Conservation (phyloP, 2,888 invertebrate genomes). For the Microctonus hyperodae region DNA sequence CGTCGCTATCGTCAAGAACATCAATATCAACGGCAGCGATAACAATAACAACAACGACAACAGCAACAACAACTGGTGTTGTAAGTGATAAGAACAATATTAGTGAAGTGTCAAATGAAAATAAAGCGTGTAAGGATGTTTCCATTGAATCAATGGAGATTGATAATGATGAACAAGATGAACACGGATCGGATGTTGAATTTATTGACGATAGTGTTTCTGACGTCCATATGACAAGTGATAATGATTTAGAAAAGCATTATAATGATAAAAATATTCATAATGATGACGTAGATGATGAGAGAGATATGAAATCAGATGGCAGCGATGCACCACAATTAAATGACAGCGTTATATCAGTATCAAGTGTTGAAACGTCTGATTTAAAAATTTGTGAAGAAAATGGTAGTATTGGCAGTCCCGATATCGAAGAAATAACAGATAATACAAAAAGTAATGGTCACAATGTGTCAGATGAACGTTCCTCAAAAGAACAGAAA, state of each 20-base stretch:
- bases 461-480: slow-evolving; percentile 47
- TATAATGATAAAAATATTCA: slow-evolving; percentile 18
- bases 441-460: slow-evolving; percentile 54
- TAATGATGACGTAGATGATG: slow-evolving; percentile 31
- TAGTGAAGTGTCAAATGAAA: slow-evolving; percentile 53
- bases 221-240: slow-evolving; percentile 43
- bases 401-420: slow-evolving; percentile 58
- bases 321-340: slow-evolving; percentile 41
- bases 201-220: slow-evolving; percentile 55
- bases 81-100: slow-evolving; percentile 67
- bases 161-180: slow-evolving; percentile 48
- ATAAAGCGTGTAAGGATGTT: slow-evolving; percentile 30
- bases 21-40: slow-evolving; percentile 10
- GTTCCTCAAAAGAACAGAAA: slow-evolving; percentile 43
- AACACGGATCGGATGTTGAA: slow-evolving; percentile 59
- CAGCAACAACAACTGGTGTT: slow-evolving; percentile 46
- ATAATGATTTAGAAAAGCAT: slow-evolving; percentile 30
- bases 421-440: slow-evolving; percentile 61
- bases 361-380: slow-evolving; percentile 46
- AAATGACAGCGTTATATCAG: slow-evolving; percentile 48
- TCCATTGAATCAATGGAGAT: slow-evolving; percentile 54
- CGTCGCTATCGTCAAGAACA: slow-evolving; percentile 15
- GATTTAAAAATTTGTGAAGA: slow-evolving; percentile 58
- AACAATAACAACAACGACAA: slow-evolving; percentile 2
- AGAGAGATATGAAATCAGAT: slow-evolving; percentile 52